Conservation (phyloP, 2,888 invertebrate species). For the Formica aserva region DNA sequence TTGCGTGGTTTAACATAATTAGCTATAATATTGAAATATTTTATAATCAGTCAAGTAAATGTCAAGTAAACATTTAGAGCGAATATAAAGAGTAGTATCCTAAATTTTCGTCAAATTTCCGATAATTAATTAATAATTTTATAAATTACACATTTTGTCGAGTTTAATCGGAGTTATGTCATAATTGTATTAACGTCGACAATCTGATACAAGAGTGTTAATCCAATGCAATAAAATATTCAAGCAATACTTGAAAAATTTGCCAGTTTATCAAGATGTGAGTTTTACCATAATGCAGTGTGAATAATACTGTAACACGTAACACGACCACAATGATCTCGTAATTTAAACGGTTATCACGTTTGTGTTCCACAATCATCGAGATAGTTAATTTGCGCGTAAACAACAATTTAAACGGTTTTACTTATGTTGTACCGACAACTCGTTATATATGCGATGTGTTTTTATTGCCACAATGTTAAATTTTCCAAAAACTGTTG, state of each 20-base stretch:
- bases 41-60: neutral
- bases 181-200: conserved; percentile 19
- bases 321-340: neutral
- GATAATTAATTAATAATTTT: conserved; percentile 38
- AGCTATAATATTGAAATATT: conserved; percentile 13
- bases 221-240: neutral
- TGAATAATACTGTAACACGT: conserved; percentile 2
- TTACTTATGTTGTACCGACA: neutral
- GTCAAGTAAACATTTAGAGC: neutral
- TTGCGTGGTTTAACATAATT: neutral
- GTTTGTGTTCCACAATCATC: conserved; percentile 27
- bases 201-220: conserved; percentile 7
- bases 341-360: conserved; percentile 18
- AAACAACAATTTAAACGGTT: conserved; percentile 21
- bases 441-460: neutral
- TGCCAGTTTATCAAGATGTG: conserved; percentile 2
- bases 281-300: neutral
- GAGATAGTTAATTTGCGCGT: conserved; percentile 1
- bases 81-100: neutral
- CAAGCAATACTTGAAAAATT: neutral
- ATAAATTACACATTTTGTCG: conserved; percentile 1
- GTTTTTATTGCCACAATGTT: conserved; percentile 5
- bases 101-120: conserved; percentile 12
- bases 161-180: conserved; percentile 34
- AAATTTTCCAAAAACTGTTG: conserved; percentile 3